phyloP scores from a whole-genome alignment of 2,888 invertebrate species.

The Caenorhabditis uteleia region DNA sequence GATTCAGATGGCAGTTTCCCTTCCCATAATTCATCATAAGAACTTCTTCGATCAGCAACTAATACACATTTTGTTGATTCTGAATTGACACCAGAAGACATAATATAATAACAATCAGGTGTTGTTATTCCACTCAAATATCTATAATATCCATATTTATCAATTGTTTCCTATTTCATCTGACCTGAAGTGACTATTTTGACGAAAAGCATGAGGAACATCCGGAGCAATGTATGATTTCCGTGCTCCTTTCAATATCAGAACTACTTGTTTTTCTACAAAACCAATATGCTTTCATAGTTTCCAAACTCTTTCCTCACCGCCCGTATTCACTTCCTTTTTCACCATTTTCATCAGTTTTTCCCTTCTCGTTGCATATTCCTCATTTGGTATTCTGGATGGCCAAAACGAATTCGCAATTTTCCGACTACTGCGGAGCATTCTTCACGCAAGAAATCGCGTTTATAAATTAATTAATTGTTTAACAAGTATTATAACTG shows the following conservation, averaged over 20 bases:
- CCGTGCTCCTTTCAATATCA: slow-evolving; percentile 43
- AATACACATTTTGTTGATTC: slow-evolving; percentile 29
- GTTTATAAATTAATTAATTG: background rate
- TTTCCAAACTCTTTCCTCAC: slow-evolving; percentile 1
- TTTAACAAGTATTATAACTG: background rate
- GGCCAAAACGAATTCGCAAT: slow-evolving; percentile 20
- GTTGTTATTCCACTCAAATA: slow-evolving; percentile 55
- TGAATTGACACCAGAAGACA: slow-evolving; percentile 18
- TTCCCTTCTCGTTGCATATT: slow-evolving; percentile 27
- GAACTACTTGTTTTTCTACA: slow-evolving; percentile 26
- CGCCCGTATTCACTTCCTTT: slow-evolving; percentile 27
- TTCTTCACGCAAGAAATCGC: slow-evolving; percentile 1
- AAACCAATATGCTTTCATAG: background rate
- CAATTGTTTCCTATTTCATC: background rate
- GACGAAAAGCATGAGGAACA: slow-evolving; percentile 61
- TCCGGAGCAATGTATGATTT: slow-evolving; percentile 56
- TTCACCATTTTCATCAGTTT: slow-evolving; percentile 26
- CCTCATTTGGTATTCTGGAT: slow-evolving; percentile 29
- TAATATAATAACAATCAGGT: slow-evolving; percentile 49
- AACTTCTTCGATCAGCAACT: slow-evolving; percentile 49
- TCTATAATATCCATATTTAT: slow-evolving; percentile 17
- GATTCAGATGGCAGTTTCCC: slow-evolving; percentile 30
- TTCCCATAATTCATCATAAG: slow-evolving; percentile 59
- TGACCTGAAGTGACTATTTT: slow-evolving; percentile 59
- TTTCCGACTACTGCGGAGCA: slow-evolving; percentile 18